These are phyloP conservation scores for Caenorhabditis panamensis DNA, from an alignment of 2,888 invertebrate species.

Conservation along the genomic window DNA sequence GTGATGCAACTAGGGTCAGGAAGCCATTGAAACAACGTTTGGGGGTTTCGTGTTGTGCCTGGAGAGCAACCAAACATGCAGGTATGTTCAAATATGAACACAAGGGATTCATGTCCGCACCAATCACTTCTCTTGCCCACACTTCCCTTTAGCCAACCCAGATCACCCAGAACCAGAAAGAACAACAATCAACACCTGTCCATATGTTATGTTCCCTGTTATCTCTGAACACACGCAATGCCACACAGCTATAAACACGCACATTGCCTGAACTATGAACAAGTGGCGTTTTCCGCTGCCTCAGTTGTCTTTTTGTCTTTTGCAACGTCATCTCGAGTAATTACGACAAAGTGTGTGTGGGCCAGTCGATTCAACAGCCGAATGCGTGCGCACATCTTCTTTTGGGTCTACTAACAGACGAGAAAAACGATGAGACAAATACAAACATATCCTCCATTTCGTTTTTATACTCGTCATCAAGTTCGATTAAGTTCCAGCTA, in stretches of 20 bases:
- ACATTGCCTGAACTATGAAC: conserved; percentile 44
- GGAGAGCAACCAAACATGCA: no score
- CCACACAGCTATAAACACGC: conserved; percentile 34
- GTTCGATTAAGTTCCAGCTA: conserved; percentile 1
- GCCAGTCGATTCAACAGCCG: conserved; percentile 50
- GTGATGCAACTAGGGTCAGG: no score
- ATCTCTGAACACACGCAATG: conserved; percentile 44
- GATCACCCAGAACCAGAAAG: conserved; percentile 20
- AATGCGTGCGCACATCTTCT: conserved; percentile 56
- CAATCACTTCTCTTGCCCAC: background rate
- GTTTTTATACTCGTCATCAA: conserved; percentile 13
- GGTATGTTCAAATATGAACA: no score
- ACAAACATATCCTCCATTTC: background rate
- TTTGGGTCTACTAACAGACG: conserved; percentile 27
- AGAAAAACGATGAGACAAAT: conserved; percentile 5
- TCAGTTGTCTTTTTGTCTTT: conserved; percentile 21
- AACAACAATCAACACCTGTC: conserved; percentile 24
- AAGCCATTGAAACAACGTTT: no score
- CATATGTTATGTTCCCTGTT: conserved; percentile 25
- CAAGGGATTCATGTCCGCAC: no score
- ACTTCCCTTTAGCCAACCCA: background rate
- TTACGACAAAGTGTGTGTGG: conserved; percentile 56
- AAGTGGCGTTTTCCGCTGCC: conserved; percentile 39
- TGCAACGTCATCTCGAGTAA: conserved; percentile 61
- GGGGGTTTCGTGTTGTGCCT: no score